Percentiles rank a stretch among this genome's conserved stretches.
phyloP scores from a whole-genome alignment of 2,797 vertebrate species.

The Morelia viridis region DNA sequence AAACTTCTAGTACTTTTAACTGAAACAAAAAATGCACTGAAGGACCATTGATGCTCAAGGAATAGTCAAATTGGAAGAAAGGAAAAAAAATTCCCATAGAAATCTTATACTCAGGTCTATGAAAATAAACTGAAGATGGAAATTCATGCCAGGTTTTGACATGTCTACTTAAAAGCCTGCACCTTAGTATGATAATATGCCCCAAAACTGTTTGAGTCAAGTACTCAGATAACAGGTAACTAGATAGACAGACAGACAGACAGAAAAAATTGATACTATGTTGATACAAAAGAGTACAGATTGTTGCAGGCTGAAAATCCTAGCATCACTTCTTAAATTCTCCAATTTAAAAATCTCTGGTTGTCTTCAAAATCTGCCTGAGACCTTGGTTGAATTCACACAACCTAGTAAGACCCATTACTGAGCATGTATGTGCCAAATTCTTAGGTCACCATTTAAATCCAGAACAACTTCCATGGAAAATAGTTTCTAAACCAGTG shows the following conservation, averaged over 20 bases:
- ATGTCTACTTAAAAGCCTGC: not conserved
- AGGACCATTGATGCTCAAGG: not conserved
- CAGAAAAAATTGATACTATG: not conserved
- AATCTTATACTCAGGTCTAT: not conserved
- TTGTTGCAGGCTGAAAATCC: not conserved
- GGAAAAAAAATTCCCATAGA: not conserved
- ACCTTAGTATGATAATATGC: not conserved
- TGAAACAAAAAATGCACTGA: not conserved
- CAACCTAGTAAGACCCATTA: not conserved
- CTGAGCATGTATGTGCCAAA: not conserved
- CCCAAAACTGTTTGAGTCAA: not conserved
- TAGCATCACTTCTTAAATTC: not conserved
- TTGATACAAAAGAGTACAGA: not conserved
- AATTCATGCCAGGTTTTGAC: not conserved
- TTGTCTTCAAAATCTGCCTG: not conserved
- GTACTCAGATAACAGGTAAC: not conserved
- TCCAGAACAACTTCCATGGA: not conserved
- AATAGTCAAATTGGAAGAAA: not conserved
- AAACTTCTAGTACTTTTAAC: not conserved
- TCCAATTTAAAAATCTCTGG: not conserved
- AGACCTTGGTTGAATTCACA: not conserved
- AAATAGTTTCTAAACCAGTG: not conserved
- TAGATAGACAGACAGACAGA: no score
- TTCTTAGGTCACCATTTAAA: not conserved
- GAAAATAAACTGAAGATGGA: not conserved